Evolutionary conservation across 2,113 vertebrate species (phyloP).

Genomic region (Channa argus): DNA sequence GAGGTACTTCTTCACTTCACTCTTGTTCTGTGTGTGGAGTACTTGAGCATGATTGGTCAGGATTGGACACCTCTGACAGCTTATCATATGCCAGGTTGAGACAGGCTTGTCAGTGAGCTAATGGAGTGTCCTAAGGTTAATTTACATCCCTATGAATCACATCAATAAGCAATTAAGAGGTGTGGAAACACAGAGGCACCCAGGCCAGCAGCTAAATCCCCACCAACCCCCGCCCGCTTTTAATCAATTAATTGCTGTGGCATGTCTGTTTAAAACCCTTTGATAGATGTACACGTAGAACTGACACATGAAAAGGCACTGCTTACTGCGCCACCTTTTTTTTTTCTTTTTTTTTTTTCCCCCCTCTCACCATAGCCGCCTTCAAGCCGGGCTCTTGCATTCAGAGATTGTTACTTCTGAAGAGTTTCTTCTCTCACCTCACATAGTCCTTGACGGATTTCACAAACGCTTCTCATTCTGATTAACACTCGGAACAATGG

Average conservation of each 20-base stretch:
- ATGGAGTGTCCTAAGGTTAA: constrained; percentile 79
- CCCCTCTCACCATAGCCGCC: constrained; percentile 5
- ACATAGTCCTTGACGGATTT: constrained; percentile 9
- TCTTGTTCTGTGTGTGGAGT: constrained; percentile 4
- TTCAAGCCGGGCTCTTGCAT: constrained; percentile 13
- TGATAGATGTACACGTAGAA: constrained; percentile 71
- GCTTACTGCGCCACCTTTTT: constrained; percentile 25
- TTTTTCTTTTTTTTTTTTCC: too few relatives aligned
- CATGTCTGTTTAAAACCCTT: constrained; percentile 65
- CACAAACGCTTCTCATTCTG: constrained; percentile 13
- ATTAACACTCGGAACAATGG: constrained; percentile 11
- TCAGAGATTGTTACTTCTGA: constrained; percentile 12
- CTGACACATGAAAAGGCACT: constrained; percentile 42
- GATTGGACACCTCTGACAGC: constrained; percentile 71
- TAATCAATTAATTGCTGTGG: constrained; percentile 75
- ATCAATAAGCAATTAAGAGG: constrained; percentile 85
- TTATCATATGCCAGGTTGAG: constrained; percentile 73
- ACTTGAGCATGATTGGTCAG: constrained; percentile 47
- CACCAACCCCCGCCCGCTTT: constrained; percentile 47
- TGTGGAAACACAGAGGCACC: constrained; percentile 70
- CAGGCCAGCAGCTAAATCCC: constrained; percentile 64
- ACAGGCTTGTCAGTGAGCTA: constrained; percentile 74
- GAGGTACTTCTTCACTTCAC: constrained; percentile 24
- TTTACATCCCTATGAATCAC: constrained; percentile 80
- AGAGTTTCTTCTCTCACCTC: constrained; percentile 5